phyloP scores from a whole-genome alignment of 2,797 vertebrate species.

The Loris lydekkerianus region DNA sequence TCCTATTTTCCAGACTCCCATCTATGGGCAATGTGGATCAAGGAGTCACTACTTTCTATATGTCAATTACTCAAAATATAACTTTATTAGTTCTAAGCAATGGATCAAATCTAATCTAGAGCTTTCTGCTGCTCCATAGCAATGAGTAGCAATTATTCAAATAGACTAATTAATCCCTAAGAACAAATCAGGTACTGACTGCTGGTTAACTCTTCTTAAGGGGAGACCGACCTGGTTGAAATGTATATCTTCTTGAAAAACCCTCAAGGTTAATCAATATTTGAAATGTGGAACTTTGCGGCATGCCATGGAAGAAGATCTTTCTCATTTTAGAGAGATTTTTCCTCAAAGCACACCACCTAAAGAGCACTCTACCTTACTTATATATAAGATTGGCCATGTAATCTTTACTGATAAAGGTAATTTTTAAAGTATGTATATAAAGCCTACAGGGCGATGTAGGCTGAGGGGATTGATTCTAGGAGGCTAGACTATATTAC shows the following conservation, averaged over 20 bases:
- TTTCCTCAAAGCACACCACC: background rate
- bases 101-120: slow-evolving; percentile 17
- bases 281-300: background rate
- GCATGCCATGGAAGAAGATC: background rate
- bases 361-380: background rate
- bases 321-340: slow-evolving; percentile 35
- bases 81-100: slow-evolving; percentile 6
- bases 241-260: background rate
- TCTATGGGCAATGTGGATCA: background rate
- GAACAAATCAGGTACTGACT: slow-evolving; percentile 19
- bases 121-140: background rate
- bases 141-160: slow-evolving; percentile 34
- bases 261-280: background rate
- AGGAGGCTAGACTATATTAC: background rate
- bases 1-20: background rate
- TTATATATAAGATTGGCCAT: background rate
- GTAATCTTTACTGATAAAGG: background rate
- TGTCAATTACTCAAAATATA: background rate
- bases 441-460: background rate
- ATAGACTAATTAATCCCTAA: slow-evolving; percentile 22
- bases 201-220: background rate
- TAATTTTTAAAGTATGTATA: slow-evolving; percentile 30
- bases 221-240: background rate
- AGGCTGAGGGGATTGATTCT: background rate
- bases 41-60: background rate